Conservation (phyloP, 2,113 vertebrate genomes). For the Megaceryle maxima region DNA sequence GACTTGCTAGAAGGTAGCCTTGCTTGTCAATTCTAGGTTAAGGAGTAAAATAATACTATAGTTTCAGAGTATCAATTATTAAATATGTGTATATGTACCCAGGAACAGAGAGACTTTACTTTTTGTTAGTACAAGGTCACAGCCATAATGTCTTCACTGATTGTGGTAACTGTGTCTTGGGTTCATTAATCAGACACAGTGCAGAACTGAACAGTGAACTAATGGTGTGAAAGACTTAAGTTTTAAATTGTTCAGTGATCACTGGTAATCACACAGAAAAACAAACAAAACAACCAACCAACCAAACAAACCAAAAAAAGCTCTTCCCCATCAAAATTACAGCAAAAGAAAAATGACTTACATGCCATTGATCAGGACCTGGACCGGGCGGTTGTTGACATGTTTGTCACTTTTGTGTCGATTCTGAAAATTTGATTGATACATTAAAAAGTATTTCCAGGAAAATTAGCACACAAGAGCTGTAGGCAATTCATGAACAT, state of each 20-base stretch:
- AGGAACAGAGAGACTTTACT: neutral
- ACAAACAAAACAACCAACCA: no score
- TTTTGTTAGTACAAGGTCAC: neutral
- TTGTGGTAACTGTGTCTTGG: neutral
- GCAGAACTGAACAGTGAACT: neutral
- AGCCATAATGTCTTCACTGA: neutral
- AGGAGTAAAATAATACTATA: neutral
- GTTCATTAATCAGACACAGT: neutral
- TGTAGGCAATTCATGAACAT: neutral
- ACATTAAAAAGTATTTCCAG: neutral
- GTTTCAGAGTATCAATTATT: neutral
- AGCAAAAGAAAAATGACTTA: conserved; percentile 68
- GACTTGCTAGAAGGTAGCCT: neutral
- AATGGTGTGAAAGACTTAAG: neutral
- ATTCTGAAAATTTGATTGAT: conserved; percentile 78
- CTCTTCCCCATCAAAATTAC: neutral
- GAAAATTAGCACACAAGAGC: neutral
- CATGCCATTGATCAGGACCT: conserved; percentile 85
- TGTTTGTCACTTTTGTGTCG: conserved; percentile 89
- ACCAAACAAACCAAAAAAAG: neutral
- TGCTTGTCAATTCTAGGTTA: neutral
- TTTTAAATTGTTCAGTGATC: neutral
- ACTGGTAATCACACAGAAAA: neutral
- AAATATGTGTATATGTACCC: neutral
- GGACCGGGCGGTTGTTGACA: conserved; percentile 89